phyloP scores from a whole-genome alignment of 2,888 invertebrate species.

The Steromphala cineraria region DNA sequence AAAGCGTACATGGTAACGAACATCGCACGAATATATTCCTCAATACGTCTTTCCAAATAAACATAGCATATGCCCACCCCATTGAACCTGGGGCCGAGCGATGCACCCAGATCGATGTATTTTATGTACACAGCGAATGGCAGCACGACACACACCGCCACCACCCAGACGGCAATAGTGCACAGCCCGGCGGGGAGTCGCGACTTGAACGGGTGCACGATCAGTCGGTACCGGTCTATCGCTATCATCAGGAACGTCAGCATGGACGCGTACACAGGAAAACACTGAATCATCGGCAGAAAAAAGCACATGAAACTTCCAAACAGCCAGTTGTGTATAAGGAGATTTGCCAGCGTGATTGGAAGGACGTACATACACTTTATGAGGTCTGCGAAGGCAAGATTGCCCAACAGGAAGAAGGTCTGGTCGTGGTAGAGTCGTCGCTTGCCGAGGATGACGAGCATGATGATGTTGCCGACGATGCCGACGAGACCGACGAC shows the following conservation, averaged over 20 bases:
- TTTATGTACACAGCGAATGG: constrained; percentile 85
- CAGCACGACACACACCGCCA: constrained; percentile 83
- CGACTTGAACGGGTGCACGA: constrained; percentile 81
- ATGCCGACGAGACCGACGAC: constrained; percentile 78
- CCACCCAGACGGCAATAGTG: constrained; percentile 83
- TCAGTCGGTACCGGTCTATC: constrained; percentile 82
- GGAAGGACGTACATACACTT: constrained; percentile 84
- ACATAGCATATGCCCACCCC: constrained; percentile 71
- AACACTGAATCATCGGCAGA: constrained; percentile 85
- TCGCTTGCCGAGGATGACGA: constrained; percentile 76
- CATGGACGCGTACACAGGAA: constrained; percentile 83
- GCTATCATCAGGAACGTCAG: constrained; percentile 83
- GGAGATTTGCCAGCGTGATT: constrained; percentile 81
- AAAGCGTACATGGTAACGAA: constrained; percentile 77
- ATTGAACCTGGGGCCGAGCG: constrained; percentile 68
- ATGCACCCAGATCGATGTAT: constrained; percentile 83
- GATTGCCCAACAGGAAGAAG: constrained; percentile 82
- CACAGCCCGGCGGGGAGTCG: constrained; percentile 82
- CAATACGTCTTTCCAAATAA: constrained; percentile 60
- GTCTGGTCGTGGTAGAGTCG: constrained; percentile 81
- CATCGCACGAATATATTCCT: constrained; percentile 73
- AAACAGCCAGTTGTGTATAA: constrained; percentile 85
- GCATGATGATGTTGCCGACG: constrained; percentile 80
- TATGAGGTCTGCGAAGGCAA: constrained; percentile 82
- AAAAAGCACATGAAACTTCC: constrained; percentile 84